Base-by-base conservation (phyloP, 2,113 vertebrate genomes). In the Tragelaphus imberbis region DNA sequence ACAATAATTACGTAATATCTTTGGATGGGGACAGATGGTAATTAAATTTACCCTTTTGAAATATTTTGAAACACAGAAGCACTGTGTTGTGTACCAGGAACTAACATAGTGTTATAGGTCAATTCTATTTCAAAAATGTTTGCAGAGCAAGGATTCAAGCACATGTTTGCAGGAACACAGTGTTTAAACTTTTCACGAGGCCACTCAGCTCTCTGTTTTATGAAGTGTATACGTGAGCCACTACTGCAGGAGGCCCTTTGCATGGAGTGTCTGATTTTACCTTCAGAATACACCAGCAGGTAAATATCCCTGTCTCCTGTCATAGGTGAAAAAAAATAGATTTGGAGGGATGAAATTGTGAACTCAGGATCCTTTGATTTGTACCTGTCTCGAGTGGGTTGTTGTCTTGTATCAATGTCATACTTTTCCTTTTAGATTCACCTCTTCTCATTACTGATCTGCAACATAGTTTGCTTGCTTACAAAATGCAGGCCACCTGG, bases 181-280 rank as follows among this genome's bases (percentile, higher is more conserved):
- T 84, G 9, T 61, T 59, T 56, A 49, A 53, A 36, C 61, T 65
- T 53, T 28, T 30, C 49, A 40, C 6, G 4, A 33, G 0, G 53
- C 30, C 16, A 25, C 40, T 28, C 86, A 19, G 11, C 27, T 85
- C 2, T 77, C 81, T 80, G 25, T 47, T 21, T 80, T 15, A 15
- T 1, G 15, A 15, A 63, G 12, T 15, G 8, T 17, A 25, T 5
- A 19, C 1, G 7, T 0, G 19, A 7, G 13, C 44, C 3, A 15
- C 15, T 9, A 13, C 59, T 56, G 28, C 9, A 7, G 2, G 33
- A 21, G 12, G 33, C 23, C 40, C 7, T 55, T 87, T 68, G 56
- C 17, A 61, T 2, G 0, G 3, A 7, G 3, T 63, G 19, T 90
- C 33, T 96, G 53, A 40, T 21, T 80, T 92, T 19, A 71, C 53